Evolutionary conservation across 2,113 vertebrate genomes (phyloP).

Genomic region (Misgurnus mizolepis): DNA sequence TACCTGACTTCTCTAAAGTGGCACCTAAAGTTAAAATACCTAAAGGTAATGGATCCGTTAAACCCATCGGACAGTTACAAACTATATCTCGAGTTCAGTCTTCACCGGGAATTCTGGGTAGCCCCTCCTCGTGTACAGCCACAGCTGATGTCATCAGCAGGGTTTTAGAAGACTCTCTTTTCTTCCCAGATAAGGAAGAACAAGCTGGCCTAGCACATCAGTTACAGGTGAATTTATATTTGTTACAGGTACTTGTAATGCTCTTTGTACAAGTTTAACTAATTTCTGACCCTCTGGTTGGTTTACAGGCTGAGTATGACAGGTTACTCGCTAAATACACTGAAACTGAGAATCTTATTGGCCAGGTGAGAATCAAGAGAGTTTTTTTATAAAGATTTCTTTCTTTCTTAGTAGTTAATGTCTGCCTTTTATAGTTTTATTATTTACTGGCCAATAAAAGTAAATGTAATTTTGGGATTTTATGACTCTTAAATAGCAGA

Average conservation of each 20-base stretch:
- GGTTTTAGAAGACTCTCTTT: constrained; percentile 72
- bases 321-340: constrained; percentile 69
- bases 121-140: constrained; percentile 44
- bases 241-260: background rate
- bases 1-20: constrained; percentile 76
- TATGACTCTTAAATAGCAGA: constrained; percentile 53
- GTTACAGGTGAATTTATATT: constrained; percentile 74
- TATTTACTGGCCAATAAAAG: too few species aligned
- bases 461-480: too few species aligned
- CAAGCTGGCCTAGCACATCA: constrained; percentile 62
- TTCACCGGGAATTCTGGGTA: constrained; percentile 66
- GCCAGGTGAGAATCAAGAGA: constrained; percentile 66
- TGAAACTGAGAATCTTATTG: constrained; percentile 68
- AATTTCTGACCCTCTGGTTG: constrained; percentile 4
- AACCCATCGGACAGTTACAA: constrained; percentile 54
- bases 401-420: background rate
- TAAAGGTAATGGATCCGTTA: constrained; percentile 59
- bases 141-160: constrained; percentile 67
- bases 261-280: constrained; percentile 9
- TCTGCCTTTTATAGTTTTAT: background rate
- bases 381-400: background rate
- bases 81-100: constrained; percentile 64
- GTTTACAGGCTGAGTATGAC: constrained; percentile 72
- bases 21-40: constrained; percentile 76
- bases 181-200: constrained; percentile 58